Conservation (phyloP, 2,113 vertebrate species). For the Tragelaphus strepsiceros region DNA sequence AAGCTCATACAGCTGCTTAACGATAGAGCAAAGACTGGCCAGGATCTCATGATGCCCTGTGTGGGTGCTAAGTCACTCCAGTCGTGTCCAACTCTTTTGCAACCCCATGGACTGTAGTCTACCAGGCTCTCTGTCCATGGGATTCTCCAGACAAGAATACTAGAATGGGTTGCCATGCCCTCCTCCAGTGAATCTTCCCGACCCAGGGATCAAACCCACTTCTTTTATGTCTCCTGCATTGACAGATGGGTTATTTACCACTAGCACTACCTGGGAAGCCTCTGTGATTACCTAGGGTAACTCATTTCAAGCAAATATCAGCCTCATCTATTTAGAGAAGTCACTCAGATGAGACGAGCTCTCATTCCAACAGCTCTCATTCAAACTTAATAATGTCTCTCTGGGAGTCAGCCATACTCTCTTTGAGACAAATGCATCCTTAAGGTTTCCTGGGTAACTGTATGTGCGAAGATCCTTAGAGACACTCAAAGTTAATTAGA, state of each 20-base stretch:
- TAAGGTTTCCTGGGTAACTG: background rate
- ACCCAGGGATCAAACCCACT: background rate
- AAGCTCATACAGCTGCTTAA: background rate
- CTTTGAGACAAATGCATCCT: background rate
- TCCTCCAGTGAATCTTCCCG: background rate
- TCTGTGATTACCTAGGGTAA: background rate
- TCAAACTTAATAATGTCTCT: background rate
- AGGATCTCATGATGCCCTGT: background rate
- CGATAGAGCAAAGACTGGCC: background rate
- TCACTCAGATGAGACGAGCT: background rate
- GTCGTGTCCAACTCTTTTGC: background rate
- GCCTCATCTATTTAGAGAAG: background rate
- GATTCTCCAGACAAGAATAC: background rate
- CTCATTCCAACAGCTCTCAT: background rate
- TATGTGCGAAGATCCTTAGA: conserved; percentile 3
- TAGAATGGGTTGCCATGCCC: background rate
- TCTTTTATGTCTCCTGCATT: background rate
- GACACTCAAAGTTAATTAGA: background rate
- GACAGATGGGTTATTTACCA: background rate
- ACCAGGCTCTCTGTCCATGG: background rate
- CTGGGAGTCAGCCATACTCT: background rate
- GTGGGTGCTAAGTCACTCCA: background rate
- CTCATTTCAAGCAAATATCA: conserved; percentile 31
- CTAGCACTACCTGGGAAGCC: background rate
- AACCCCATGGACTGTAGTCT: background rate